Base-by-base conservation (phyloP, 2,797 vertebrate species). In the Thaleichthys pacificus region DNA sequence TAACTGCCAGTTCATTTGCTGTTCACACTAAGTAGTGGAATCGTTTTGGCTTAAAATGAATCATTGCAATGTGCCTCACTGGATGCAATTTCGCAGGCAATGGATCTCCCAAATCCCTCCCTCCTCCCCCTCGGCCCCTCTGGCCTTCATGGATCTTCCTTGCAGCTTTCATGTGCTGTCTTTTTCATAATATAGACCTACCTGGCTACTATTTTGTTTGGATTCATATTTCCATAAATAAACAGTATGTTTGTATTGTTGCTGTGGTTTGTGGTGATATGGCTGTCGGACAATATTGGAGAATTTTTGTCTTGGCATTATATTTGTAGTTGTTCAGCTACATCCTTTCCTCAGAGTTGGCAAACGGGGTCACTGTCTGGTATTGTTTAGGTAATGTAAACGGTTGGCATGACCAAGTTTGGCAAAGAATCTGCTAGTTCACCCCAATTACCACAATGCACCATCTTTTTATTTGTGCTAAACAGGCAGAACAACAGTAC, bases 251-350 rank as follows among this genome's bases (percentile, higher is more conserved):
- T 47, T 47, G 42, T 47, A 73, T 76, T 58, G 70, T 73, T 77
- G 68, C 30, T 21, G 42, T 70, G 32, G 19, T 42, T 42, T 28
- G 32, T 65, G 47, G 75, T 66, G 63, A 66, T 70, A 60, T 26
- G 72, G 35, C 17, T 11, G 56, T 73, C 58, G 75, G 69, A 69
- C 79, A 80, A 70, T 81, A 80, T 78, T 76, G 69, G 70, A 56
- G 78, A 72, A 82, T 88, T 68, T 77, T 77, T 82, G 69, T 80
- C 68, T 80, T 82, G 83, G 73, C 71, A 60, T 9, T 71, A 71
- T 66, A 61, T 73, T 3, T 54, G 58, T 80, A 5, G 61, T 63
- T 63, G 26, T 80, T 80, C 32, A 66, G 78, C 66, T 72, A 85
- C 62, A 61, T 75, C 72, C 65, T 51, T 51, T 75, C 72, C 65